A percentile compares a stretch with the other conserved stretches of the same genome.
These are phyloP conservation scores for Brachionus calyciflorus DNA, from an alignment of 1,140 invertebrate genomes.

Conservation along the genomic window DNA sequence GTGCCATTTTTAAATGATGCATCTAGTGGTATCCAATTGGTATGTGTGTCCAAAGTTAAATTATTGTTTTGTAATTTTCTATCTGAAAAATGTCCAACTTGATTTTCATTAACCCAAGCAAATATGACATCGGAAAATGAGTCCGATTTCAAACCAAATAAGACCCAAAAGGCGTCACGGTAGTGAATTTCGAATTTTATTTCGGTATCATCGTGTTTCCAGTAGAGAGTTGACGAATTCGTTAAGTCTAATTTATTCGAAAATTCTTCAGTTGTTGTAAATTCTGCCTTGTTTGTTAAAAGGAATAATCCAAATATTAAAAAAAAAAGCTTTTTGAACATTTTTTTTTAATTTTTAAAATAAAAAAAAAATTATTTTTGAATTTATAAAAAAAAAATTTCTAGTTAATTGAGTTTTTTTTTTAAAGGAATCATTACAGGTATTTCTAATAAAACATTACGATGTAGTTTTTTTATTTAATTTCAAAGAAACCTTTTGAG, in stretches of 20 bases:
- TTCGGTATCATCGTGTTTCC: conserved; percentile 9
- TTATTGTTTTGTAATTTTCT: not conserved
- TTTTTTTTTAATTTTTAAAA: too few species aligned
- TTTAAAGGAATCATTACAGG: too few species aligned
- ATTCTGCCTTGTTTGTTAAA: not conserved
- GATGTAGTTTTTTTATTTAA: too few species aligned
- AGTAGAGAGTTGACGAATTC: not conserved
- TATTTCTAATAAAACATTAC: too few species aligned
- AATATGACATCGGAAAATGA: conserved; percentile 20
- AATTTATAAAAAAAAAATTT: too few species aligned
- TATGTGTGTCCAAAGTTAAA: not conserved
- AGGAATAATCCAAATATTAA: too few species aligned
- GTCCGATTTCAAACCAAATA: conserved; percentile 1
- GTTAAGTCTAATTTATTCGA: not conserved
- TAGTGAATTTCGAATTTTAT: conserved; percentile 30
- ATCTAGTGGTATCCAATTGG: not conserved
- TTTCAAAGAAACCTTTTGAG: too few species aligned
- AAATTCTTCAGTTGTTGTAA: not conserved
- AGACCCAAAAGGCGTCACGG: not conserved
- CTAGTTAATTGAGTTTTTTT: too few species aligned
- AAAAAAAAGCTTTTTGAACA: too few species aligned
- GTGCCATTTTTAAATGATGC: not conserved
- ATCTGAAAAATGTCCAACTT: conserved; percentile 38
- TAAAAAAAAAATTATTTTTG: too few species aligned
- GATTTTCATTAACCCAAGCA: not conserved